phyloP scores from a whole-genome alignment of 2,113 vertebrate species.

The Gopherus evgoodei region DNA sequence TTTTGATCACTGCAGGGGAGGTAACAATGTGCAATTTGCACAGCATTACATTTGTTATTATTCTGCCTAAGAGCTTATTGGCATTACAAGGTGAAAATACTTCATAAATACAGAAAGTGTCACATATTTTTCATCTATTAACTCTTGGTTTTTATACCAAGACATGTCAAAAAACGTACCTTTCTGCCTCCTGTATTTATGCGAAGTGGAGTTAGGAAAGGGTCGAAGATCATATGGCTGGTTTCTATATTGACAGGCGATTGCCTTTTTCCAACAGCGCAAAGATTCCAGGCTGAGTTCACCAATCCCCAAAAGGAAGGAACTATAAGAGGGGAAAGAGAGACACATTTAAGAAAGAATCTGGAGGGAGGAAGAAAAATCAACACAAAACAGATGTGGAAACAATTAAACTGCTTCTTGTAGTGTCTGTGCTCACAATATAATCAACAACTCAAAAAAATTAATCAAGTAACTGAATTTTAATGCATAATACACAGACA shows the following conservation, averaged over 20 bases:
- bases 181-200: constrained; percentile 97
- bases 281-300: constrained; percentile 99
- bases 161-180: constrained; percentile 79
- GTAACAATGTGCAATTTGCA: not conserved
- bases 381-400: not conserved
- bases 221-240: constrained; percentile 99
- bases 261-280: constrained; percentile 97
- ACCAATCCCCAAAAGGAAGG: constrained; percentile 99
- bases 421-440: not conserved
- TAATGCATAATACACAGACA: not conserved
- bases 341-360: not conserved
- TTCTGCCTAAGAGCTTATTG: not conserved
- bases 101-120: not conserved
- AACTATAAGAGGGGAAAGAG: constrained; percentile 83
- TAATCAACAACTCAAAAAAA: not conserved
- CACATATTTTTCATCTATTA: not conserved
- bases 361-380: not conserved
- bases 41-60: not conserved
- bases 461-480: not conserved
- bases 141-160: not conserved
- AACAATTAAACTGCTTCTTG: not conserved
- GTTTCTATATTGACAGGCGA: constrained; percentile 99
- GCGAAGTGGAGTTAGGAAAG: constrained; percentile 94
- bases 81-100: not conserved
- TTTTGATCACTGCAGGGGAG: not conserved